Evolutionary conservation across 2,113 vertebrate species (phyloP).

Genomic region (Bos indicus): DNA sequence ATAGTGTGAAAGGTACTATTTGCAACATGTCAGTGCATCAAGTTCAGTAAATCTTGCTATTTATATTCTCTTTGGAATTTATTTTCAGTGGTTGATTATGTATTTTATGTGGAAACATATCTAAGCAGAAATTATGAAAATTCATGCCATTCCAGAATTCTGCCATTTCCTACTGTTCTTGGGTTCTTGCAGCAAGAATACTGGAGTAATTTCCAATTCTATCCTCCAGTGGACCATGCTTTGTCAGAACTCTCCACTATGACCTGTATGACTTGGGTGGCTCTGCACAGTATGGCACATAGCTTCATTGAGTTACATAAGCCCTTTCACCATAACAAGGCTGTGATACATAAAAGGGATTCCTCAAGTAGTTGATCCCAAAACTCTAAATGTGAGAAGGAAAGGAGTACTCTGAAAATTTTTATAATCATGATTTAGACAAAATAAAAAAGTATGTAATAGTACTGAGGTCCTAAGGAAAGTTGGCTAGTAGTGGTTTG

Average conservation of each 20-base stretch:
- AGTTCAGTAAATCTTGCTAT: not conserved
- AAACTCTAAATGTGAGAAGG: not conserved
- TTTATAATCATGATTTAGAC: not conserved
- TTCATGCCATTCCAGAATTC: not conserved
- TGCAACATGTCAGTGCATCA: not conserved
- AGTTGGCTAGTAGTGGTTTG: accelerated
- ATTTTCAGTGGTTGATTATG: not conserved
- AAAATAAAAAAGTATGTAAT: not conserved
- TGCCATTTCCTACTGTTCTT: not conserved
- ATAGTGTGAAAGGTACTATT: not conserved
- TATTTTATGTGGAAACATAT: not conserved
- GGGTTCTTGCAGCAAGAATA: not conserved
- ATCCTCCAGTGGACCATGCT: not conserved
- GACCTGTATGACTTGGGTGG: not conserved
- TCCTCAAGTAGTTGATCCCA: not conserved
- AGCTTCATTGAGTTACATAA: not conserved
- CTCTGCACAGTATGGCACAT: not conserved
- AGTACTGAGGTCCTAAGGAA: not conserved
- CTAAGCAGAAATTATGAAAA: not conserved
- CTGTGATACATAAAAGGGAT: not conserved
- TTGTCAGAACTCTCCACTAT: not conserved
- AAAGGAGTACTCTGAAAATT: not conserved
- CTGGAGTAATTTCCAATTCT: not conserved
- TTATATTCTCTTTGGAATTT: not conserved
- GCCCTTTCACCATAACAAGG: not conserved